phyloP scores from a whole-genome alignment of 2,113 vertebrate species.

The Salvelinus namaycush region DNA sequence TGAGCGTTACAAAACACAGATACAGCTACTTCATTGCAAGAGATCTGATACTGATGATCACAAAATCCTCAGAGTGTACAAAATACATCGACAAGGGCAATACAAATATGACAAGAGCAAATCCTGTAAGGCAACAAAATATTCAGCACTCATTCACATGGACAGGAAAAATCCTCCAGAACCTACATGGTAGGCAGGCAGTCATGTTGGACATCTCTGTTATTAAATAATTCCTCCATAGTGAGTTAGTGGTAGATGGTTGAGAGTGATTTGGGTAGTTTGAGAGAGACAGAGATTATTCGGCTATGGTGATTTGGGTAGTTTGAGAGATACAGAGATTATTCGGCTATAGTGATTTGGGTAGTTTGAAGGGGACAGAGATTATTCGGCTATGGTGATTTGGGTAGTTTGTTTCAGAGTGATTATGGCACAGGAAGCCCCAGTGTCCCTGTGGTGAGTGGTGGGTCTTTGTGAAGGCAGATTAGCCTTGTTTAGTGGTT shows the following conservation, averaged over 20 bases:
- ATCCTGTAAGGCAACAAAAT: too few species aligned
- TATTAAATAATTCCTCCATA: background rate
- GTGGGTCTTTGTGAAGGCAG: conserved; percentile 16
- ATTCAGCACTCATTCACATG: background rate
- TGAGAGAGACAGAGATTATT: too few species aligned
- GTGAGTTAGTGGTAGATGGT: conserved; percentile 28
- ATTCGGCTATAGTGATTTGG: conserved; percentile 21
- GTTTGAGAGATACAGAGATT: too few species aligned
- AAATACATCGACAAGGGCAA: too few species aligned
- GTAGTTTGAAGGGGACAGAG: background rate
- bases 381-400: conserved; percentile 7
- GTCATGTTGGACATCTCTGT: too few species aligned
- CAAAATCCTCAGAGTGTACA: too few species aligned
- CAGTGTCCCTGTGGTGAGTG: conserved; percentile 18
- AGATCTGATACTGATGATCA: background rate
- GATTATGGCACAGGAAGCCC: conserved; percentile 24
- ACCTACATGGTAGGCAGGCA: too few species aligned
- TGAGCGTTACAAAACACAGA: too few species aligned
- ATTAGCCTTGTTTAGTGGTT: conserved; percentile 59
- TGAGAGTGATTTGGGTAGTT: conserved; percentile 38
- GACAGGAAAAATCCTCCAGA: too few species aligned
- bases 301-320: conserved; percentile 25
- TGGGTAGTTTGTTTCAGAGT: conserved; percentile 43
- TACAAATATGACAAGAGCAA: too few species aligned
- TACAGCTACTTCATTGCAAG: too few species aligned